These are phyloP conservation scores for Zaprionus lineosus DNA, from an alignment of 2,888 invertebrate species.

Conservation along the genomic window DNA sequence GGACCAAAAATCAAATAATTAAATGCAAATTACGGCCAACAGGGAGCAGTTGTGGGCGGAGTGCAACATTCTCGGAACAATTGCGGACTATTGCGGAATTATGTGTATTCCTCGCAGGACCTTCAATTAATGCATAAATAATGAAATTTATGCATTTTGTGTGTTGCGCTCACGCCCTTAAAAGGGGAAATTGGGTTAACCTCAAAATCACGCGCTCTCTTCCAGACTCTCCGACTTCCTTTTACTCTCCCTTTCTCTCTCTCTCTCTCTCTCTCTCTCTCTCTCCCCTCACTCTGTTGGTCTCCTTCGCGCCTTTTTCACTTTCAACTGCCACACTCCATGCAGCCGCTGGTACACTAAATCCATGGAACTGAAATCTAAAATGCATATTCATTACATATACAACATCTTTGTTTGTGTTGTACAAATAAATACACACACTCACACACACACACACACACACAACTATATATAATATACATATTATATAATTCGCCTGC, in stretches of 20 bases:
- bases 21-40: slow-evolving; percentile 25
- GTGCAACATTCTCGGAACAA: slow-evolving; percentile 10
- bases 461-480: slow-evolving; percentile 3
- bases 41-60: background rate
- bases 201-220: no score
- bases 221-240: no score
- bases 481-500: background rate
- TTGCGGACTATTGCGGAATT: slow-evolving; percentile 49
- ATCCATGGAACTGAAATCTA: slow-evolving; percentile 17
- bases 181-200: no score
- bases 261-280: background rate
- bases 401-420: no score
- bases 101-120: slow-evolving; percentile 26
- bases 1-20: slow-evolving; percentile 41
- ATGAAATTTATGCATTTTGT: slow-evolving; percentile 40
- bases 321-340: background rate
- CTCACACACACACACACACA: background rate
- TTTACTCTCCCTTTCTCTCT: background rate
- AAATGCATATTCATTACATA: slow-evolving; percentile 26
- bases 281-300: no score
- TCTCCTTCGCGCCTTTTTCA: background rate
- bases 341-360: slow-evolving; percentile 11
- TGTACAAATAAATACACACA: background rate
- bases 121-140: slow-evolving; percentile 40
- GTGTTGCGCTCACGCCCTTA: no score